A percentile compares a stretch with the other conserved stretches of the same genome.
Conservation (phyloP, 2,113 vertebrate genomes). For the Gallinago jamesoni region DNA sequence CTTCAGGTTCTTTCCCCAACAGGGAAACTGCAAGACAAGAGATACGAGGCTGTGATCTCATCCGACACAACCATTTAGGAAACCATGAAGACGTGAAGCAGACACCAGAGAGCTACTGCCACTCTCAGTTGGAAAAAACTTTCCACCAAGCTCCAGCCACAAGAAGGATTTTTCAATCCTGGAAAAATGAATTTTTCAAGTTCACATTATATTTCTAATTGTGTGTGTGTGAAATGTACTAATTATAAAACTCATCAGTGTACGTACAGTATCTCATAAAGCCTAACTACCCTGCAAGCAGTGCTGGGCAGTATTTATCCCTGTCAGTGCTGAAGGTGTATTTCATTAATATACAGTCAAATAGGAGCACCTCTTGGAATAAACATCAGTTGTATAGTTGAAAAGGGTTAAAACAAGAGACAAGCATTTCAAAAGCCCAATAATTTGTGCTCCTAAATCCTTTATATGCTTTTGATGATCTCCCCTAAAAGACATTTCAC, state of each 20-base stretch:
- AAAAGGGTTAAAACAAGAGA: not conserved
- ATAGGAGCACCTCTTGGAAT: not conserved
- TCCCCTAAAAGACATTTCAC: not conserved
- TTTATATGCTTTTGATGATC: not conserved
- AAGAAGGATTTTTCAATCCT: not conserved
- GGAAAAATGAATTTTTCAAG: not conserved
- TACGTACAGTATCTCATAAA: not conserved
- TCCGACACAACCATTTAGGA: not conserved
- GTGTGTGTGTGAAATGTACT: not conserved
- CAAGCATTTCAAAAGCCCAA: not conserved
- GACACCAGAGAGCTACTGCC: not conserved
- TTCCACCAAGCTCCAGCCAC: not conserved
- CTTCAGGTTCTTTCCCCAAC: not conserved
- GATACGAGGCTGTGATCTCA: not conserved
- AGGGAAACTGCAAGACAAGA: not conserved
- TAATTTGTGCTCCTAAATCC: not conserved
- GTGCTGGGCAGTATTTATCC: not conserved
- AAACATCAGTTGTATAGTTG: not conserved
- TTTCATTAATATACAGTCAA: not conserved
- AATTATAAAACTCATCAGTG: not conserved
- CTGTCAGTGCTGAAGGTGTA: not conserved
- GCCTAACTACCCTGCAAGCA: not conserved
- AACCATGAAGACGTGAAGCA: not conserved
- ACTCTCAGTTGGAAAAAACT: not conserved
- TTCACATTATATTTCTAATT: not conserved